Base-by-base conservation (phyloP, 2,797 vertebrate genomes). In the Eremophila alpestris region DNA sequence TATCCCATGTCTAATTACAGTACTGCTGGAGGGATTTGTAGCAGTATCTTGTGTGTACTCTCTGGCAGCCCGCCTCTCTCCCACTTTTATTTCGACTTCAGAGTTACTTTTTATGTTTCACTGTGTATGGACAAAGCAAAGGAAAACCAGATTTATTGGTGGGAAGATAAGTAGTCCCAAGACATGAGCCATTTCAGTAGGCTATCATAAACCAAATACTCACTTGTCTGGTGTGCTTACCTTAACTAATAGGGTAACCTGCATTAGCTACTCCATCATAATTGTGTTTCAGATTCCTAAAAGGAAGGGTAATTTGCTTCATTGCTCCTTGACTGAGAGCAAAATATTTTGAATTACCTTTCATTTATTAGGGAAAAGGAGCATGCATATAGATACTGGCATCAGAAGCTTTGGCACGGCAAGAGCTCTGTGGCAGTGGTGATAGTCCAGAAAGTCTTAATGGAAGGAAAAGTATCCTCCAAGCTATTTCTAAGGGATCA, bases 61-160 rank as follows among this genome's bases (percentile, higher is more conserved):
- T 79, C 23, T 59, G 71, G 13, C 27, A 74, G 40, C 1, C 10
- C 1, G 0, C 2, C 7, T 26, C 11, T 18, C 36, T 34, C 6
- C 3, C 5, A 40, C 24, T 90, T 65, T 43, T 41, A 67, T 62
- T 80, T 26, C 0, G 0, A 40, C 14, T 69, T 79, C 85, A 79
- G 27, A 1, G 1, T 48, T 83, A 76, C 23, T 62, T 89, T 89
- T 71, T 65, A 21, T 40, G 30, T 41, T 64, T 74, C 32, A 36
- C 13, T 20, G 16, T 34, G n/a, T 38, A 59, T 41, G 38, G 38
- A 65, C 15, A 64, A 60, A 48, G 16, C 22, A 74, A 77, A 90
- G 21, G n/a, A 73, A 69, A 38, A 87, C 14, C 14, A 58, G 27
- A 76, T 85, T 79, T 87, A 62, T 10, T 24, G 9, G 19, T 62